phyloP scores from a whole-genome alignment of 2,113 vertebrate species.

The Myotis brandtii region DNA sequence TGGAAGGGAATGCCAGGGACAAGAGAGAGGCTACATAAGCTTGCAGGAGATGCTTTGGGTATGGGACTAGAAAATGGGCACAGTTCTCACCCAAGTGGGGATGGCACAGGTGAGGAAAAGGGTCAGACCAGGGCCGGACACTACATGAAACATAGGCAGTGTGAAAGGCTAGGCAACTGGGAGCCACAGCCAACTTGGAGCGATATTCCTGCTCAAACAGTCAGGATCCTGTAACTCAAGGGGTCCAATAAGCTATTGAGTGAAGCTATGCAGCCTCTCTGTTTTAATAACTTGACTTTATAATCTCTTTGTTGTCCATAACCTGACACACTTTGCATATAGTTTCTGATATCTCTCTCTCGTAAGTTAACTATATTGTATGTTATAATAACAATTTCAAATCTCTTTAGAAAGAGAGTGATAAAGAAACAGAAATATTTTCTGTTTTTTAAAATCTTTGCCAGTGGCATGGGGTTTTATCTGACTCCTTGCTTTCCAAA shows the following conservation, averaged over 20 bases:
- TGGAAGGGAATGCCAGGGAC: not conserved
- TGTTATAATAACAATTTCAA: not conserved
- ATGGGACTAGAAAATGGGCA: not conserved
- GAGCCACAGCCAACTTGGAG: not conserved
- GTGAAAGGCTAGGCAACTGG: too few relatives aligned
- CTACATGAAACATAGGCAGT: too few relatives aligned
- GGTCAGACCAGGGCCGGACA: not conserved
- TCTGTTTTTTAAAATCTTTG: not conserved
- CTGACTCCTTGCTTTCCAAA: not conserved
- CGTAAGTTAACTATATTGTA: not conserved
- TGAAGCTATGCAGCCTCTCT: not conserved
- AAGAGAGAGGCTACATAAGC: too few relatives aligned
- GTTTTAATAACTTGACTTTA: not conserved
- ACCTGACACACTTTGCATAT: not conserved
- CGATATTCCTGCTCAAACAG: not conserved
- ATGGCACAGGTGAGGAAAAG: not conserved
- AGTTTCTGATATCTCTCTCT: not conserved
- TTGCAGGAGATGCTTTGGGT: too few relatives aligned
- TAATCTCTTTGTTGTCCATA: not conserved
- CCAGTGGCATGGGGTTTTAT: not conserved
- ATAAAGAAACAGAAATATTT: not conserved
- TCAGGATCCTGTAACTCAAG: accelerated
- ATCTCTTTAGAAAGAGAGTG: not conserved
- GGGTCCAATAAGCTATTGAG: not conserved
- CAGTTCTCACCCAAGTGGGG: not conserved